These are phyloP conservation scores for Pachyrhynchus sulphureomaculatus DNA, from an alignment of 1,140 invertebrate species.

Conservation along the genomic window DNA sequence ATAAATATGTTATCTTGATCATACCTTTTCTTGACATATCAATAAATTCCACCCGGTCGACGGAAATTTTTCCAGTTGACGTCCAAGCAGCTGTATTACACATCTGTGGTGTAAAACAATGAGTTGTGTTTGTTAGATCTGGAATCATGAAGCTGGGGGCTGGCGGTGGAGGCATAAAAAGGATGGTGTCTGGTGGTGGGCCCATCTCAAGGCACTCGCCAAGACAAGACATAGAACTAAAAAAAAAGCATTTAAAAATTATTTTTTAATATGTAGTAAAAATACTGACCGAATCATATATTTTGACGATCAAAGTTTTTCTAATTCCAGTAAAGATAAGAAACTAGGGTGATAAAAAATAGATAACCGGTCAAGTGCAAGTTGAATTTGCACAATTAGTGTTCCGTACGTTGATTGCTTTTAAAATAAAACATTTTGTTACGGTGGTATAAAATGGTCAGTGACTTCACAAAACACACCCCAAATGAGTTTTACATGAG, in stretches of 20 bases:
- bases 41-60: slow-evolving; percentile 66
- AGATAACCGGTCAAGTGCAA: too few species aligned
- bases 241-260: neutral
- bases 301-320: too few species aligned
- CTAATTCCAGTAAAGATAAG: too few species aligned
- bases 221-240: slow-evolving; percentile 45
- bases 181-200: slow-evolving; percentile 77
- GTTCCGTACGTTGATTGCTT: too few species aligned
- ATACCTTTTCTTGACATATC: slow-evolving; percentile 72
- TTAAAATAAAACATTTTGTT: too few species aligned
- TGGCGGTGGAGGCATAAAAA: slow-evolving; percentile 79
- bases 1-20: too few species aligned
- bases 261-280: neutral
- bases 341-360: too few species aligned
- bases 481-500: too few species aligned
- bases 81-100: slow-evolving; percentile 40
- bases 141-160: slow-evolving; percentile 66
- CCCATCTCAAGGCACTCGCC: slow-evolving; percentile 69
- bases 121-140: slow-evolving; percentile 55
- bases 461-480: too few species aligned
- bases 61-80: slow-evolving; percentile 26
- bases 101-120: slow-evolving; percentile 51
- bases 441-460: too few species aligned
- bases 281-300: too few species aligned
- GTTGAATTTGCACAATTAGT: too few species aligned